Percentiles rank a stretch among this genome's conserved stretches.
These are phyloP conservation scores for Apantesis nais DNA, from an alignment of 2,888 invertebrate species.

Conservation along the genomic window DNA sequence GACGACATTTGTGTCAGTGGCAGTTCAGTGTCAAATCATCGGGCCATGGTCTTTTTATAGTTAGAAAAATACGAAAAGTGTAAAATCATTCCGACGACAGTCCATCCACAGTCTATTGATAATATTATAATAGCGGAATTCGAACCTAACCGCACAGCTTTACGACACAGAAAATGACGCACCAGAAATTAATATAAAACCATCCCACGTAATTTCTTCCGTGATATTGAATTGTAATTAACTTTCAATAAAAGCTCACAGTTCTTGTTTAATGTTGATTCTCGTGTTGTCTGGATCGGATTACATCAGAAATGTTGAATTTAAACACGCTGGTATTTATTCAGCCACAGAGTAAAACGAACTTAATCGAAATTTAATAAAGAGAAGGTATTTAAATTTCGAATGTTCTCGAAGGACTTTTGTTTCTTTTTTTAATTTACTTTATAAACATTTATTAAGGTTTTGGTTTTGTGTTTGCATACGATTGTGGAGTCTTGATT, in stretches of 20 bases:
- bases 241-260: slow-evolving; percentile 7
- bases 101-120: too few relatives aligned
- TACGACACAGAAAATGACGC: background rate
- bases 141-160: background rate
- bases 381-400: background rate
- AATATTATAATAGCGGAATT: too few relatives aligned
- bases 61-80: too few relatives aligned
- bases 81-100: too few relatives aligned
- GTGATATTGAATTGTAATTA: slow-evolving; percentile 3
- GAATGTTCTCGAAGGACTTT: background rate
- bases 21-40: too few relatives aligned
- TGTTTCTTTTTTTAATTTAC: background rate
- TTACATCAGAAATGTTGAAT: background rate
- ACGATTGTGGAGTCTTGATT: background rate
- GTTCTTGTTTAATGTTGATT: background rate
- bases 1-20: too few relatives aligned
- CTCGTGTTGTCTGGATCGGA: slow-evolving; percentile 4
- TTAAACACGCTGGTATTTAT: background rate
- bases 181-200: background rate
- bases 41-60: too few relatives aligned
- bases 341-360: background rate
- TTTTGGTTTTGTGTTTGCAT: background rate
- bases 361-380: background rate
- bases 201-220: background rate
- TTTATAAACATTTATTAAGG: background rate